phyloP scores from a whole-genome alignment of 1,140 invertebrate genomes.

The Sesamia nonagrioides region DNA sequence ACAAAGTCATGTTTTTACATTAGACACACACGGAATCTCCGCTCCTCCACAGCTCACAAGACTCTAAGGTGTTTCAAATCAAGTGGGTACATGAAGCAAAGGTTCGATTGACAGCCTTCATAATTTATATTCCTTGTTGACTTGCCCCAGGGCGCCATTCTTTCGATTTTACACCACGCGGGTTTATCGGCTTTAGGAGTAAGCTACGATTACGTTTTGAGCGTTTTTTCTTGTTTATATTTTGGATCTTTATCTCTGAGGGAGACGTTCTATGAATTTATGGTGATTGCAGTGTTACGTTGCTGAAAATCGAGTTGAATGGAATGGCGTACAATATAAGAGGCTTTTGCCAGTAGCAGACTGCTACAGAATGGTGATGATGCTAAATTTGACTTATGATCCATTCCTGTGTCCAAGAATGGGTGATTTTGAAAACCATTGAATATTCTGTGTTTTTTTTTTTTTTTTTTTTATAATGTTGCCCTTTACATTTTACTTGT shows the following conservation, averaged over 20 bases:
- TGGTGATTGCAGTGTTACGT: no score
- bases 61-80: not conserved
- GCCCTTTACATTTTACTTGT: no score
- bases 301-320: no score
- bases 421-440: no score
- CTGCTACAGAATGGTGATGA: no score
- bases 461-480: no score
- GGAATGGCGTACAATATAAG: no score
- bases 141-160: conserved; percentile 1
- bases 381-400: no score
- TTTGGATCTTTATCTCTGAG: not conserved
- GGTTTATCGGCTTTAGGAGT: conserved; percentile 4
- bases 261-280: no score
- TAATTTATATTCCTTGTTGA: conserved; percentile 26
- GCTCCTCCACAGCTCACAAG: not conserved
- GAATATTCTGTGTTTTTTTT: no score
- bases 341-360: no score
- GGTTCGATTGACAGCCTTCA: conserved; percentile 20
- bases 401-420: no score
- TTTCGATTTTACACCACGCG: not conserved
- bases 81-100: conserved; percentile 17
- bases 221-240: conserved; percentile 11
- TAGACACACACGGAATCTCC: not conserved
- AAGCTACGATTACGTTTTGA: conserved; percentile 5
- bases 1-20: not conserved